A percentile compares a stretch with the other conserved stretches of the same genome.
These are phyloP conservation scores for Peromyscus attwateri DNA, from an alignment of 2,797 vertebrate species.

Conservation along the genomic window DNA sequence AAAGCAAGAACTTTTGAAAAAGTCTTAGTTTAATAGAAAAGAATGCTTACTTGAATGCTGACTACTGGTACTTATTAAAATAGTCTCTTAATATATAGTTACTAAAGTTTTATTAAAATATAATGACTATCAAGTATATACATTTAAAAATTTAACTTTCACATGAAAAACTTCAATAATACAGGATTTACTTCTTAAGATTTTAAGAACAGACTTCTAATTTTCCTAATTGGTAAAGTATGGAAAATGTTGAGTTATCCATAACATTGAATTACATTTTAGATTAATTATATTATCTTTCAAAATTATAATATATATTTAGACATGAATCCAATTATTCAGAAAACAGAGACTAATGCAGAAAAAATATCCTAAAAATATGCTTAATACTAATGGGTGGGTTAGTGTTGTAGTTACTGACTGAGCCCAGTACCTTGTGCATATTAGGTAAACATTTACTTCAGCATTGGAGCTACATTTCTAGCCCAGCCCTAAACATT, in stretches of 20 bases:
- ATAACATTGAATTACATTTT: neutral
- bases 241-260: neutral
- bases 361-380: conserved; percentile 48
- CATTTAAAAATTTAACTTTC: conserved; percentile 36
- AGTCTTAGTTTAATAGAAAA: conserved; percentile 6
- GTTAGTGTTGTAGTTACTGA: neutral
- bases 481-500: neutral
- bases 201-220: conserved; percentile 18
- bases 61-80: neutral
- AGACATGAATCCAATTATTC: neutral
- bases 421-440: no score
- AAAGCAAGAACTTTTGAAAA: neutral
- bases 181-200: neutral
- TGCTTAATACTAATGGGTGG: neutral
- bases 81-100: neutral
- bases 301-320: conserved; percentile 24
- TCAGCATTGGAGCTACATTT: neutral
- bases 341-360: neutral
- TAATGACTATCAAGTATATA: neutral
- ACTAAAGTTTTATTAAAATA: conserved; percentile 24
- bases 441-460: neutral
- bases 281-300: conserved; percentile 27
- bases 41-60: conserved; percentile 5
- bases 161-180: neutral
- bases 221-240: neutral